Evolutionary conservation across 2,797 vertebrate genomes (phyloP).

Genomic region (Neosilurus mollespiculum): DNA sequence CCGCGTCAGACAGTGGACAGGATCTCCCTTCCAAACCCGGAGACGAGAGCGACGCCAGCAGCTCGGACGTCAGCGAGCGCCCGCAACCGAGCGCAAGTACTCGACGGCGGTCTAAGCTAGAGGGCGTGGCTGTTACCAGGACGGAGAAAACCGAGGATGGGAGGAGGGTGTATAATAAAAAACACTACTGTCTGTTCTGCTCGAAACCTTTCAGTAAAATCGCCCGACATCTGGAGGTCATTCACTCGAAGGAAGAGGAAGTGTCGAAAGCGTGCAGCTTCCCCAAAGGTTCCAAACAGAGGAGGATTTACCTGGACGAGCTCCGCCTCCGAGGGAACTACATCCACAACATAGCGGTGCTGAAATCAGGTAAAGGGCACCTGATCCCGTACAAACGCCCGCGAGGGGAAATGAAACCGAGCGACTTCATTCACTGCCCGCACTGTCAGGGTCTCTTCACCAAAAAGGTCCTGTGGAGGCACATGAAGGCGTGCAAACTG

Average conservation of each 20-base stretch:
- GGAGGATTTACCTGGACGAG: constrained; percentile 47
- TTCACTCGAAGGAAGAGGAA: constrained; percentile 47
- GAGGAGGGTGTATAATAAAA: constrained; percentile 54
- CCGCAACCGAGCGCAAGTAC: constrained; percentile 5
- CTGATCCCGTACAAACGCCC: constrained; percentile 52
- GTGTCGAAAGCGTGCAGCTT: constrained; percentile 48
- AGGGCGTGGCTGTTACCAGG: constrained; percentile 24
- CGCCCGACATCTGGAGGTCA: constrained; percentile 46
- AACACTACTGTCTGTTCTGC: constrained; percentile 56
- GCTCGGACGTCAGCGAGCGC: constrained; percentile 11
- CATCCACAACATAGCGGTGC: constrained; percentile 48
- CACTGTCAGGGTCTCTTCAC: constrained; percentile 54
- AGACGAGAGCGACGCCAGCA: constrained; percentile 10
- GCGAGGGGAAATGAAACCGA: constrained; percentile 31
- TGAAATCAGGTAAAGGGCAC: constrained; percentile 46
- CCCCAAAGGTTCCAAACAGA: constrained; percentile 52
- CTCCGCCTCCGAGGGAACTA: constrained; percentile 54
- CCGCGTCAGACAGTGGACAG: constrained; percentile 38
- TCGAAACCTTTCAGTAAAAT: constrained; percentile 53
- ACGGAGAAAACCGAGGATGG: constrained; percentile 48
- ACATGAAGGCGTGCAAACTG: constrained; percentile 53
- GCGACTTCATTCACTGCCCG: constrained; percentile 47
- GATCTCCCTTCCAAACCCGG: constrained; percentile 34
- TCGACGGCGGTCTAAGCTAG: neutral
- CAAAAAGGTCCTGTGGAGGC: constrained; percentile 49